Conservation (phyloP, 2,797 vertebrate species). For the Acomys russatus region DNA sequence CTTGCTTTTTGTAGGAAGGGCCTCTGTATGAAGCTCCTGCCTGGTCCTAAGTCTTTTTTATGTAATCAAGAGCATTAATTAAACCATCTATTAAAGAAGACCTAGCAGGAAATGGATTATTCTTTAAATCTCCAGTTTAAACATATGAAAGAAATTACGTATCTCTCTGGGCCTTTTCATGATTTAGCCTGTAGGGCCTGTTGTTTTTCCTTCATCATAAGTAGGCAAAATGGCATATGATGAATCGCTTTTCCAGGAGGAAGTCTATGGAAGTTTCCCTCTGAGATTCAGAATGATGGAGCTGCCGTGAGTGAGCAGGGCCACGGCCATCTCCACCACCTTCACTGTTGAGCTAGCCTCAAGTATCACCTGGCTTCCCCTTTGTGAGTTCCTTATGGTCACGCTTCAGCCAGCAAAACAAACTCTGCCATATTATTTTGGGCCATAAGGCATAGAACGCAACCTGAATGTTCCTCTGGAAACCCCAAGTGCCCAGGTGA, state of each 20-base stretch:
- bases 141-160: slow-evolving; percentile 13
- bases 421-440: background rate
- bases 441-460: background rate
- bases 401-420: background rate
- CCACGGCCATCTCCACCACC: background rate
- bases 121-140: slow-evolving; percentile 44
- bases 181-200: background rate
- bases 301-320: background rate
- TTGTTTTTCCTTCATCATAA: background rate
- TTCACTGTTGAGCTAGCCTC: background rate
- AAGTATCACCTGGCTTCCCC: background rate
- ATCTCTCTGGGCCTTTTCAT: background rate
- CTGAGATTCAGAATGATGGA: background rate
- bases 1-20: slow-evolving; percentile 54
- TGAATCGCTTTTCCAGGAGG: background rate
- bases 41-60: background rate
- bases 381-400: background rate
- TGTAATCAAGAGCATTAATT: slow-evolving; percentile 68
- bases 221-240: background rate
- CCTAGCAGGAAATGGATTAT: background rate
- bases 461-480: slow-evolving; percentile 30
- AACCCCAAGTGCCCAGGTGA: slow-evolving; percentile 4
- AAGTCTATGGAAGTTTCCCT: background rate
- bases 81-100: background rate
- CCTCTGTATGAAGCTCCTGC: background rate